phyloP scores from a whole-genome alignment of 1,140 invertebrate species.

The Muscidifurax raptorellus region DNA sequence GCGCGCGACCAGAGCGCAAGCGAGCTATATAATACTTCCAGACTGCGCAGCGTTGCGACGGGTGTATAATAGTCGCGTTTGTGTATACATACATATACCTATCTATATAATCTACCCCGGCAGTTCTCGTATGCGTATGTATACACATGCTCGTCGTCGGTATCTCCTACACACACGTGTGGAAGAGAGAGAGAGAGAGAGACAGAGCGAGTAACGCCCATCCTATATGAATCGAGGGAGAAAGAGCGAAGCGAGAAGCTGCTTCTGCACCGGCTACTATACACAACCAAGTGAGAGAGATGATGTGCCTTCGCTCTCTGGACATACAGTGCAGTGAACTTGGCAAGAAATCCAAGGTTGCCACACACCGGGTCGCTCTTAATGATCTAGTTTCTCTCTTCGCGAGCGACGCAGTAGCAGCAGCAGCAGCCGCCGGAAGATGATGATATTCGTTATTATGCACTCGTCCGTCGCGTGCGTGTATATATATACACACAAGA shows the following conservation, averaged over 20 bases:
- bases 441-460: constrained; percentile 45
- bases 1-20: background rate
- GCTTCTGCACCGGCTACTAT: constrained; percentile 25
- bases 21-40: no score
- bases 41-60: background rate
- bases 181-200: background rate
- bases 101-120: background rate
- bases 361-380: constrained; percentile 43
- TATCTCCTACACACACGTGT: constrained; percentile 31
- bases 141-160: background rate
- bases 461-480: background rate
- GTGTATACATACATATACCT: constrained; percentile 1
- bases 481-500: background rate
- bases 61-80: constrained; percentile 41
- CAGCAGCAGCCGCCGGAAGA: constrained; percentile 26
- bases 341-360: constrained; percentile 57
- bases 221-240: constrained; percentile 23
- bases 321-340: constrained; percentile 53
- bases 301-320: constrained; percentile 28
- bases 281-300: background rate
- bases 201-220: constrained; percentile 28
- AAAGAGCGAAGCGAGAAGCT: constrained; percentile 5
- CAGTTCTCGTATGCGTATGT: background rate
- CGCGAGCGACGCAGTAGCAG: background rate
- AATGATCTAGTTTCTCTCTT: constrained; percentile 55